These are phyloP conservation scores for Selenia dentaria DNA, from an alignment of 2,888 invertebrate genomes.

Conservation along the genomic window DNA sequence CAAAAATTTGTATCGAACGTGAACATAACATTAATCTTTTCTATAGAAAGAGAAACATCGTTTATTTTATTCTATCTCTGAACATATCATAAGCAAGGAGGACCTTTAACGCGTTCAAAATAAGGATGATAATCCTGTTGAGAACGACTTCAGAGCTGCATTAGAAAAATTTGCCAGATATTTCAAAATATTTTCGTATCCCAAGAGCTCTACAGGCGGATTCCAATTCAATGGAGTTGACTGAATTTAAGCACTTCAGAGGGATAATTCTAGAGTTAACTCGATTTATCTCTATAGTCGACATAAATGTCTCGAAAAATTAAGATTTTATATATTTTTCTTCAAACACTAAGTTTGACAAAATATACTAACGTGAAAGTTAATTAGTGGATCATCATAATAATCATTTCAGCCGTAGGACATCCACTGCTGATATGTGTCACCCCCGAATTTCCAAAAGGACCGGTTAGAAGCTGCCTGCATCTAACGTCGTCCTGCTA, in stretches of 20 bases:
- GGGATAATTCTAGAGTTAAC: background rate
- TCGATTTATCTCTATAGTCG: no score
- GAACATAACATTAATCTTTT: slow-evolving; percentile 23
- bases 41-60: slow-evolving; percentile 18
- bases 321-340: no score
- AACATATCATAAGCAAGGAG: background rate
- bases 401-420: no score
- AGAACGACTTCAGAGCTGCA: slow-evolving; percentile 9
- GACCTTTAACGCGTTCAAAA: background rate
- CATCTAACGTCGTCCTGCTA: no score
- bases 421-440: no score
- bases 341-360: no score
- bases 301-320: no score
- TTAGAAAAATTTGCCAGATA: slow-evolving; percentile 3
- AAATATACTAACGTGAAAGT: no score
- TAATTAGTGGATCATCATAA: no score
- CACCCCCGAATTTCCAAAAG: no score
- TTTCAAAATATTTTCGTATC: slow-evolving; percentile 30
- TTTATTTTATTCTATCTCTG: slow-evolving; percentile 1
- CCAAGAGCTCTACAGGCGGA: slow-evolving; percentile 14
- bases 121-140: slow-evolving; percentile 8
- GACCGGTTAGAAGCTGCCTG: no score
- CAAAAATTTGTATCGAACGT: slow-evolving; percentile 19
- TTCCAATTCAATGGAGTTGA: slow-evolving; percentile 29
- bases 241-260: slow-evolving; percentile 25